These are phyloP conservation scores for Peromyscus leucopus DNA, from an alignment of 2,113 vertebrate genomes.

Conservation along the genomic window DNA sequence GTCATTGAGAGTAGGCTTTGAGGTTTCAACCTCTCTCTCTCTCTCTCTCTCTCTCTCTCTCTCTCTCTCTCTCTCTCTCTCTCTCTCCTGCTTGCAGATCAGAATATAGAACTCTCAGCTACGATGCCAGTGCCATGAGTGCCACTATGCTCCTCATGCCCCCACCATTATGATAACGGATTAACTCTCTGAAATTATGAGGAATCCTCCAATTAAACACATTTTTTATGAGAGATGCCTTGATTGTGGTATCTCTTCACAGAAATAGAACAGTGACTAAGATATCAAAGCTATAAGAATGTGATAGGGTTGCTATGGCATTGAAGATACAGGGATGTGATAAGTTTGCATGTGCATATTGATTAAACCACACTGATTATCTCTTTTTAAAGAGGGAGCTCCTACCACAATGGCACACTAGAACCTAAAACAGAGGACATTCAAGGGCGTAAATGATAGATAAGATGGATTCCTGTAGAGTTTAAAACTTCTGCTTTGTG, in stretches of 20 bases:
- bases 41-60: neutral
- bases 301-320: neutral
- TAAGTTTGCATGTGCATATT: neutral
- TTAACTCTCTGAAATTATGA: neutral
- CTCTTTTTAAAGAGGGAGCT: neutral
- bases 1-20: too few species aligned
- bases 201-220: neutral
- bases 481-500: neutral
- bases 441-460: neutral
- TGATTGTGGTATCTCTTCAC: neutral
- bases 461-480: neutral
- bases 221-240: neutral
- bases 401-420: neutral
- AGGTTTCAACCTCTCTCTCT: neutral
- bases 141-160: neutral
- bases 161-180: neutral
- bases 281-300: neutral
- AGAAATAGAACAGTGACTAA: neutral
- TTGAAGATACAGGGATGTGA: neutral
- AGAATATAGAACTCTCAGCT: neutral
- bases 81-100: neutral
- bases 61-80: neutral
- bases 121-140: neutral
- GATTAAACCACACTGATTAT: neutral
- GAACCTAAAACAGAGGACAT: neutral